Evolutionary conservation across 2,888 invertebrate genomes (phyloP), one percentile per base, ranked within the genome.

Genomic region (Lithophane ornitopus): DNA sequence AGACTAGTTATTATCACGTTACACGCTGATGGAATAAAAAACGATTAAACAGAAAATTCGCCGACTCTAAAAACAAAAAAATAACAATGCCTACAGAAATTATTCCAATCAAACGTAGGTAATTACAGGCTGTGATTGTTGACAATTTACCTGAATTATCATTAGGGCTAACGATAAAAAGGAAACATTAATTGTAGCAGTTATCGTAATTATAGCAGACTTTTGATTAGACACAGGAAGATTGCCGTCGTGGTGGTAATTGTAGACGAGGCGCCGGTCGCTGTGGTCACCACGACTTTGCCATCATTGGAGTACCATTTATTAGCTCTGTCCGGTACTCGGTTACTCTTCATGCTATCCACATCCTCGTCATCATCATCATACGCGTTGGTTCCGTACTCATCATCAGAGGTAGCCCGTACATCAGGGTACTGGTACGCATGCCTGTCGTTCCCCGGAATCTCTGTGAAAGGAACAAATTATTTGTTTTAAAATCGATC

Each of bases 1-100:
- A 91, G 88, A 89, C 96, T 96, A 96, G 93, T 96, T 96, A 96
- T 96, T 96, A 96, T 96, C 96, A 96, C 95, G 95, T 96, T 96
- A 95, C 96, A 93, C 91, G 93, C 90, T 92, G 92, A 89, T 92
- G 90, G 89, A 92, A 87, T 90, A 86, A 89, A 86, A 81, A 86
- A 85, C 41, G 46, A 85, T 62, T 65, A 19, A 85, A 84, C 46
- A 71, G 49, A 86, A 84, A 76, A 78, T 69, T 78, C 74, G 65
- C 74, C 61, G 68, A 69, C 39, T 81, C 83, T 75, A 80, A 72
- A 75, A 84, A 72, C 52, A 70, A 84, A 78, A 78, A 66, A 84
- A 85, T 70, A 84, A 87, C 72, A 81, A 74, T 78, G 87, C 78
- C 82, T 84, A 86, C 79, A 85, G 72, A 83, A 86, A 81, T 85